Evolutionary conservation across 2,797 vertebrate species (phyloP), one percentile per base, ranked within the genome.

Genomic region (Syndactyla subalaris): DNA sequence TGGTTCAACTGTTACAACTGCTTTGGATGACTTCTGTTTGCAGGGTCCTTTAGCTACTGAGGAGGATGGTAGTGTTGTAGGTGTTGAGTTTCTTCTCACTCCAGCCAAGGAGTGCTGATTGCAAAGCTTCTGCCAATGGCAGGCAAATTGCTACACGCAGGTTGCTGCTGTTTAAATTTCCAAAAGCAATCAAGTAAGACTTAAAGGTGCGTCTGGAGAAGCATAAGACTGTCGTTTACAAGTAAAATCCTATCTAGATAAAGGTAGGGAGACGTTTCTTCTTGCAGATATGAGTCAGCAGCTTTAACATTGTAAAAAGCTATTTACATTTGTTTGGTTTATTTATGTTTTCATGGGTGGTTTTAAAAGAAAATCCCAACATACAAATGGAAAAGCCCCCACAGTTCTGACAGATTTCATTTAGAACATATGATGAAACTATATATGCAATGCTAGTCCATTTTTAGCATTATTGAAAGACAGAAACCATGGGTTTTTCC

Each of bases 281-380:
- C 41, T 90, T 93, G 74, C 77, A 94, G 88, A 73, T 63, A 62
- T 94, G 91, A 95, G 41, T 95, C 93, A 93, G 93, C 93, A 95
- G 76, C 41, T 90, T 81, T 29, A 88, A 76, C 26, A 36, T 22
- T n/a, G 43, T 18, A 23, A 76, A 93, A 77, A 89, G 13, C 14
- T 59, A 14, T 89, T 84, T 63, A 22, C 30, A 70, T 78, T 91
- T 89, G n/a, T 84, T 68, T 51, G 27, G 3, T 21, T 77, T 34
- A 15, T n/a, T 86, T 68, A 32, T n/a, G 14, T 83, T 70, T 84
- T 61, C 62, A 30, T 32, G 36, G 10, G 14, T 73, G 30, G 0
- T 41, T 83, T 81, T 84, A 39, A 66, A 87, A 83, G 46, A 86
- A 84, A 92, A 93, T 41, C 7, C 18, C 18, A 78, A 23, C 8